Base-by-base conservation (phyloP, 2,797 vertebrate species). In the Netta rufina region DNA sequence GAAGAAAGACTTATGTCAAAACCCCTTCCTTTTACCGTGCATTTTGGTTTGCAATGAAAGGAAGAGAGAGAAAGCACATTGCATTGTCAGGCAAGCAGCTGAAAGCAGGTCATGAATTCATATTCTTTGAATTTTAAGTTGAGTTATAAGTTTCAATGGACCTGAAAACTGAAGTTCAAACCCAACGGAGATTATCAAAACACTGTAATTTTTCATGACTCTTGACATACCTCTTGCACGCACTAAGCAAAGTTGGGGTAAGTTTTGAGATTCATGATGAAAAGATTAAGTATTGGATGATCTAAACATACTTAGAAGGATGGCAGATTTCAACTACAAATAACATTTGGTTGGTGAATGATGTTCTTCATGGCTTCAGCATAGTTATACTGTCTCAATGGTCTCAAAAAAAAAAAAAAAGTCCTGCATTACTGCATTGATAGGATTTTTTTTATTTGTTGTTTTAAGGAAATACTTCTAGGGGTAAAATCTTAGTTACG, bases 401-500 rank as follows among this genome's bases (percentile, higher is more conserved):
- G 33, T 27, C 18, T 84, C 22, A 76, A 33, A 22, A 8, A 16
- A 2, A 0, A n/a, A 4, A 0, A 4, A 19, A 13, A 61, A 39
- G 27, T 9, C 33, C 3, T 53, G 9, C 11, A 36, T 20, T 47
- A 33, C 3, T 53, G 9, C 14, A 54, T 18, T 47, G 15, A 66
- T 62, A 57, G 33, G 18, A 56, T 66, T 77, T 80, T 39, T n/a
- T 36, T 30, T 19, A 38, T 39, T 61, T 74, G 3, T 71, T 83
- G 16, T 87, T 49, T 18, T 41, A 83, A 65, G 65, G 30, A 92
- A 85, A 57, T 12, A 32, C 17, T 73, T 80, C 49, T 45, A 72
- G 45, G 13, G 54, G 24, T 19, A 62, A 88, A 76, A 53, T 38
- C 33, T 61, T 77, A 38, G 2, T 65, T 43, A 53, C 7, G 27